Evolutionary conservation across 2,888 invertebrate genomes (phyloP), one percentile per base, ranked within the genome.

Genomic region (Adelognathus sp.): DNA sequence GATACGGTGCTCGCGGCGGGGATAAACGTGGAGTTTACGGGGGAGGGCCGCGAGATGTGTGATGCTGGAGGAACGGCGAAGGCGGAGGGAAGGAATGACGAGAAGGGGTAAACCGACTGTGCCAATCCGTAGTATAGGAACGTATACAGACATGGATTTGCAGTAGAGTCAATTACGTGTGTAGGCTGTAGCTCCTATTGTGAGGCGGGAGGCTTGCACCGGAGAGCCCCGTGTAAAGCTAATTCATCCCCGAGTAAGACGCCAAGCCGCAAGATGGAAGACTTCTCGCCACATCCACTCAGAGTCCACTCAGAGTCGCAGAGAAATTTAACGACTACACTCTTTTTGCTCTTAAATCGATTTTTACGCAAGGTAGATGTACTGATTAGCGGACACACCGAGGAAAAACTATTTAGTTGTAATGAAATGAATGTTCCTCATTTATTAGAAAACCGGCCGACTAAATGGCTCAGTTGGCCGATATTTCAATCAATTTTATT

Each of bases 241-340:
- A 87, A 88, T 87, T 86, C 84, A 86, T 87, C 86, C 85, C 84
- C 83, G 83, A 81, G 84, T 85, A 71, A 87, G 85, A 86, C 85
- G 83, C 86, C 85, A 87, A 86, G 85, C 84, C 82, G 85, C 88
- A 88, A 88, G 87, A 88, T 87, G 88, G 88, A 88, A 85, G 86
- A 84, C 84, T 82, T 80, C 85, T 84, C 80, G 84, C 87, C 84
- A 87, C 58, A 50, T 39, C 61, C 73, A 64, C 61, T n/a, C n/a
- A n/a, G n/a, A n/a, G n/a, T n/a, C n/a, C n/a, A n/a, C n/a, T n/a
- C n/a, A n/a, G n/a, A n/a, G n/a, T n/a, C n/a, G n/a, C n/a, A n/a
- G n/a, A n/a, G n/a, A n/a, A n/a, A n/a, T n/a, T n/a, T n/a, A n/a
- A n/a, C n/a, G n/a, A n/a, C n/a, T n/a, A n/a, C n/a, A n/a, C n/a